phyloP scores from a whole-genome alignment of 2,113 vertebrate species.

The Pedetes capensis region DNA sequence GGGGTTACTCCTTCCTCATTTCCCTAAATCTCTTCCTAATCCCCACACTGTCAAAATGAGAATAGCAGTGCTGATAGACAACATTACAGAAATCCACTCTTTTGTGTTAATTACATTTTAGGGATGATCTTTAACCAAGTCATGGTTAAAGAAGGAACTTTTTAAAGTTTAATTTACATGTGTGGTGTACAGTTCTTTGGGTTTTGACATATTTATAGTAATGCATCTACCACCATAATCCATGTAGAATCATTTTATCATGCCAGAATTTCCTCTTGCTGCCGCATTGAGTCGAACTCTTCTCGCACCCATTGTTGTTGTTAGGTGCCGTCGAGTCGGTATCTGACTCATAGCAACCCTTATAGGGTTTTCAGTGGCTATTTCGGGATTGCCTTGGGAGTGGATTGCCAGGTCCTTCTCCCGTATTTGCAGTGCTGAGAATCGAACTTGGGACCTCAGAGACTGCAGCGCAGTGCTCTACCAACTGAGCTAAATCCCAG shows the following conservation, averaged over 20 bases:
- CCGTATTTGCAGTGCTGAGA: too few relatives aligned
- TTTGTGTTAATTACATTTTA: not conserved
- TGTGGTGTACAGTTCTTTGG: not conserved
- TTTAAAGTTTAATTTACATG: not conserved
- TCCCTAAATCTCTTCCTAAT: not conserved
- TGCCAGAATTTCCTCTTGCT: not conserved
- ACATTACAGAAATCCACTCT: not conserved
- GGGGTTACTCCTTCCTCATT: not conserved
- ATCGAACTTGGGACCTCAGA: too few relatives aligned
- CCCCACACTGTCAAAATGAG: not conserved
- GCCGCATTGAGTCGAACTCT: not conserved
- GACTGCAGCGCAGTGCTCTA: too few relatives aligned
- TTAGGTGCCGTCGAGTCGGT: too few relatives aligned
- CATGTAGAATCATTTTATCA: not conserved
- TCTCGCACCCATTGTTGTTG: too few relatives aligned
- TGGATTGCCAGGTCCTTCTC: too few relatives aligned
- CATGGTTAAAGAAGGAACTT: not conserved
- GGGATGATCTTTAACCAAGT: not conserved
- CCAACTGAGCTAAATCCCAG: too few relatives aligned
- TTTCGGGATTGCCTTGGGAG: too few relatives aligned
- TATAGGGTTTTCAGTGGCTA: too few relatives aligned
- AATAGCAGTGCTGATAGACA: not conserved
- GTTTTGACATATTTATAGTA: not conserved
- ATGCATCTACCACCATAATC: rapidly evolving
- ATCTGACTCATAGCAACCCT: too few relatives aligned